phyloP scores from a whole-genome alignment of 2,888 invertebrate genomes.

The Clunio marinus region DNA sequence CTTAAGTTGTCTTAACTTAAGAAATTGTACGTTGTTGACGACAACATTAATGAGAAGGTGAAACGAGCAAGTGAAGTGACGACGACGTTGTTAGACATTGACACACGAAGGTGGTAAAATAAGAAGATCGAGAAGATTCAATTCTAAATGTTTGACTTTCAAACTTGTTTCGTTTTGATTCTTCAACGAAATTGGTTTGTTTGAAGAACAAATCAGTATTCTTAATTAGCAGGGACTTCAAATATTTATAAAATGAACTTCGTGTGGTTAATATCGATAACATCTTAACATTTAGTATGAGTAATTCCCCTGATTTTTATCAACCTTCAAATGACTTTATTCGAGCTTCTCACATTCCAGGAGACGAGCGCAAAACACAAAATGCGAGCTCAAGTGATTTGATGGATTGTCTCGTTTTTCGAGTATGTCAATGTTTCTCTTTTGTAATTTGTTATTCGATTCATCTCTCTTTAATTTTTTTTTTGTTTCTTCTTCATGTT shows the following conservation, averaged over 20 bases:
- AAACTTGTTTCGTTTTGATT: conserved; percentile 1
- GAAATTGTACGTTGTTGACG: no score
- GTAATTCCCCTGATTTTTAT: not conserved
- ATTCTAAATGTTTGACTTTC: no score
- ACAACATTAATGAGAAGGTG: no score
- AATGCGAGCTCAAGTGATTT: conserved; percentile 35
- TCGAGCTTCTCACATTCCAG: not conserved
- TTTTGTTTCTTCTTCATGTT: no score
- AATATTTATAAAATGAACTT: not conserved
- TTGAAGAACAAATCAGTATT: not conserved
- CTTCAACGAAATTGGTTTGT: not conserved
- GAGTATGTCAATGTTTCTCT: conserved; percentile 24
- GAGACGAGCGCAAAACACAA: not conserved
- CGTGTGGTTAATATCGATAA: conserved; percentile 2
- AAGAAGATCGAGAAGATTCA: no score
- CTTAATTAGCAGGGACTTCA: not conserved
- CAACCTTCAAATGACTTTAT: conserved; percentile 38
- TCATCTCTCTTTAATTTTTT: not conserved
- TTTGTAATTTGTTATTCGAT: conserved; percentile 31
- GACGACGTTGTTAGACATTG: no score
- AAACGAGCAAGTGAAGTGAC: no score
- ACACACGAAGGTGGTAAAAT: no score
- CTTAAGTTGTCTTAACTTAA: no score
- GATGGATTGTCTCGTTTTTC: conserved; percentile 37
- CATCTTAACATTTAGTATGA: not conserved